Evolutionary conservation across 2,113 vertebrate genomes (phyloP).

Genomic region (Ophthalmolycus amberensis): DNA sequence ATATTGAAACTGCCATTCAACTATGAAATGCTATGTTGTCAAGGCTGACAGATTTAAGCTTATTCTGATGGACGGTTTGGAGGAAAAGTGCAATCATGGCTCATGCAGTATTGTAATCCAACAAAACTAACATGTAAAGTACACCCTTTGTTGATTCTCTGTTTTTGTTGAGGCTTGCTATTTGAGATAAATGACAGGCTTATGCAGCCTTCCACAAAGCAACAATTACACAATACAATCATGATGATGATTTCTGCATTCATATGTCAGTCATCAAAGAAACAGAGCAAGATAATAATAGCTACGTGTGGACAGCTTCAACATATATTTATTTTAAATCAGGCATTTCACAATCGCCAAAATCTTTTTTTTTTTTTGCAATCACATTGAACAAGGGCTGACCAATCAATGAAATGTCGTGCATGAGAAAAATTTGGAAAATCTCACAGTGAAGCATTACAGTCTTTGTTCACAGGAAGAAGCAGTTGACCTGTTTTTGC

Average conservation of each 20-base stretch:
- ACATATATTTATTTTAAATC: conserved; percentile 63
- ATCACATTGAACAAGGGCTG: conserved; percentile 46
- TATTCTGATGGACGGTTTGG: not conserved
- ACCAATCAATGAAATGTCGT: conserved; percentile 6
- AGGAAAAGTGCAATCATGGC: not conserved
- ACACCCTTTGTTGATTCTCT: not conserved
- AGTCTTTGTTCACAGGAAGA: conserved; percentile 35
- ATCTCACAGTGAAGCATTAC: conserved; percentile 41
- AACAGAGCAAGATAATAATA: not conserved
- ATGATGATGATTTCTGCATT: not conserved
- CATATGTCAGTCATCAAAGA: not conserved
- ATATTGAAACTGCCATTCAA: conserved; percentile 5
- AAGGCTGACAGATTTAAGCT: conserved; percentile 1
- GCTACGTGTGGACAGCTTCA: not conserved
- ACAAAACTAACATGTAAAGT: not conserved
- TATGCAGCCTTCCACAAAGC: not conserved
- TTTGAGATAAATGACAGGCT: not conserved
- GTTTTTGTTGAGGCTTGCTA: conserved; percentile 9
- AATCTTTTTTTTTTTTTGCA: conserved; percentile 34
- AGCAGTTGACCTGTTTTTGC: not conserved
- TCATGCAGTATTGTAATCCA: not conserved
- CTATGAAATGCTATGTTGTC: not conserved
- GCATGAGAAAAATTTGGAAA: not conserved
- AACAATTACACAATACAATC: conserved; percentile 18
- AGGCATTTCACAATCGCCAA: conserved; percentile 34